A percentile compares a stretch with the other conserved stretches of the same genome.
phyloP scores from a whole-genome alignment of 2,888 invertebrate genomes.

The Apamea crenata region DNA sequence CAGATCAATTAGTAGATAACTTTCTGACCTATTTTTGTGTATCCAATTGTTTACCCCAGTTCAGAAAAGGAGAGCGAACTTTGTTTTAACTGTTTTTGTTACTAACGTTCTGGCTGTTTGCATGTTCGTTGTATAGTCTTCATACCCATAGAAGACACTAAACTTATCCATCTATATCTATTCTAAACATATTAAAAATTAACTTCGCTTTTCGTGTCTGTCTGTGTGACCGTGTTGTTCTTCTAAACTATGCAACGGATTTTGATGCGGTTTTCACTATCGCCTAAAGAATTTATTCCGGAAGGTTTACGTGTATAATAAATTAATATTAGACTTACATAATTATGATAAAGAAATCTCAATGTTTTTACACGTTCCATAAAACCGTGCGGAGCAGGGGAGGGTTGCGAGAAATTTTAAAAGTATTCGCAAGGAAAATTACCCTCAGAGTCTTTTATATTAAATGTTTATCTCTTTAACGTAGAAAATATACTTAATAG shows the following conservation, averaged over 20 bases:
- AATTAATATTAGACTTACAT: not conserved
- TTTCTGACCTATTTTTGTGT: constrained; percentile 23
- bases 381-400: not conserved
- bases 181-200: not conserved
- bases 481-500: not conserved
- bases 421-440: not conserved
- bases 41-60: not conserved
- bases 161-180: not conserved
- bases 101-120: not conserved
- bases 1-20: constrained; percentile 40
- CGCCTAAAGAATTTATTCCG: not conserved
- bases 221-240: not conserved
- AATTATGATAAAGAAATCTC: not conserved
- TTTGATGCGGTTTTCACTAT: not conserved
- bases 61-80: not conserved
- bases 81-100: not conserved
- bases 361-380: not conserved
- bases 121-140: not conserved
- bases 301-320: not conserved
- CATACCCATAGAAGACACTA: not conserved
- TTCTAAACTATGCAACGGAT: not conserved
- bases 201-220: not conserved
- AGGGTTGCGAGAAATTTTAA: not conserved
- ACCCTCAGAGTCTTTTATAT: not conserved
- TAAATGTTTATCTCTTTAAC: not conserved